Percentiles rank a stretch among this genome's conserved stretches.
Conservation (phyloP, 1,140 invertebrate species). For the Zophobas atratus region DNA sequence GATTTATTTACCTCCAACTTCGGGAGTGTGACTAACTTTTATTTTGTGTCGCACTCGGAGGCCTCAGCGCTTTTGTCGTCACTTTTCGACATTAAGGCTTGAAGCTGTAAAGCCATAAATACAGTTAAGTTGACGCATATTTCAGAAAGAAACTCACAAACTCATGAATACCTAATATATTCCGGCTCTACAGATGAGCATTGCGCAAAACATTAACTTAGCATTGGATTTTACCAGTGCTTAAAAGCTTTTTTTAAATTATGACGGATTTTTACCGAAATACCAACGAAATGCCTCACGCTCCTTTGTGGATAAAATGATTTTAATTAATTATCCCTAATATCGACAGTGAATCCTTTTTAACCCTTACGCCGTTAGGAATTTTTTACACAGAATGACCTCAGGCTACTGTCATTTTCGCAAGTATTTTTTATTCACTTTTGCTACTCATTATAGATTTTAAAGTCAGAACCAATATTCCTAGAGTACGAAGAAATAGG, state of each 20-base stretch:
- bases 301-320: too few species aligned
- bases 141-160: constrained; percentile 33
- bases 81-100: constrained; percentile 37
- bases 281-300: too few species aligned
- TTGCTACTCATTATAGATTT: too few species aligned
- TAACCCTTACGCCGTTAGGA: too few species aligned
- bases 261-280: too few species aligned
- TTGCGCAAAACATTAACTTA: neutral
- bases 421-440: too few species aligned
- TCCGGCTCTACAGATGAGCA: constrained; percentile 2
- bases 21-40: constrained; percentile 11
- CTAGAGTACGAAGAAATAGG: too few species aligned
- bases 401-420: too few species aligned
- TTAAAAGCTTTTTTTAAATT: neutral
- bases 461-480: too few species aligned
- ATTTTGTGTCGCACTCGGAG: constrained; percentile 6
- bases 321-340: too few species aligned
- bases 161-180: constrained; percentile 44
- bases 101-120: constrained; percentile 34
- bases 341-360: too few species aligned
- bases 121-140: constrained; percentile 29
- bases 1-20: constrained; percentile 38
- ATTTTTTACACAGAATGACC: too few species aligned
- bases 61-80: constrained; percentile 29
- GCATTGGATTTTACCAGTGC: neutral